phyloP scores from a whole-genome alignment of 2,888 invertebrate genomes.

The Macrosiphum euphorbiae region DNA sequence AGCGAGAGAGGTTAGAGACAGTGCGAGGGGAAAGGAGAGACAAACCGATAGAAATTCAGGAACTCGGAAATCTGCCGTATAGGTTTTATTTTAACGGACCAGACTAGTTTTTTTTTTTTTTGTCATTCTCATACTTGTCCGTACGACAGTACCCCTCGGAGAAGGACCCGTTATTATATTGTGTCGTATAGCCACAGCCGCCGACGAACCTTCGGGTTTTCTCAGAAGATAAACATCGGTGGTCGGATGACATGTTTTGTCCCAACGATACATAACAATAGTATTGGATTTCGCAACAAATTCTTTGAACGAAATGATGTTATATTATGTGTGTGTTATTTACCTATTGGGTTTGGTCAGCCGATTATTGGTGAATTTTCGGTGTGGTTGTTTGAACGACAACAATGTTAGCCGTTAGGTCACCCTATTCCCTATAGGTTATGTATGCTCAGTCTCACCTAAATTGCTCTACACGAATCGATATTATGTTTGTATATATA shows the following conservation, averaged over 20 bases:
- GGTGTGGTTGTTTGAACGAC: slow-evolving; percentile 39
- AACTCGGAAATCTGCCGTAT: slow-evolving; percentile 49
- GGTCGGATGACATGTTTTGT: slow-evolving; percentile 59
- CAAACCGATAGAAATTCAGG: slow-evolving; percentile 29
- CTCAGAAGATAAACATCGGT: slow-evolving; percentile 59
- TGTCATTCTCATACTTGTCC: background rate
- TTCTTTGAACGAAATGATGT: slow-evolving; percentile 52
- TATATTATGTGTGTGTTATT: background rate
- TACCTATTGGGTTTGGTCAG: background rate
- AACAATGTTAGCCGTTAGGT: slow-evolving; percentile 5
- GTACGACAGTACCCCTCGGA: background rate
- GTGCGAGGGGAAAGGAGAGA: background rate
- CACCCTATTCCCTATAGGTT: background rate
- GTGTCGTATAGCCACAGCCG: background rate
- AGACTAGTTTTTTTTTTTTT: slow-evolving; percentile 45
- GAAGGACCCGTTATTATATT: slow-evolving; percentile 52
- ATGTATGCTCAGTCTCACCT: slow-evolving; percentile 16
- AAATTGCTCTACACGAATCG: slow-evolving; percentile 34
- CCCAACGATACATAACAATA: slow-evolving; percentile 48
- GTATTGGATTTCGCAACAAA: slow-evolving; percentile 58
- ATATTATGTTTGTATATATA: background rate
- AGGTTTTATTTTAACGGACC: slow-evolving; percentile 55
- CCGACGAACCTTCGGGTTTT: slow-evolving; percentile 19
- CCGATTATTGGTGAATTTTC: slow-evolving; percentile 52
- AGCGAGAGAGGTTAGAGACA: background rate